These are phyloP conservation scores for Drosophila birchii DNA, from an alignment of 2,888 invertebrate genomes.

Conservation along the genomic window DNA sequence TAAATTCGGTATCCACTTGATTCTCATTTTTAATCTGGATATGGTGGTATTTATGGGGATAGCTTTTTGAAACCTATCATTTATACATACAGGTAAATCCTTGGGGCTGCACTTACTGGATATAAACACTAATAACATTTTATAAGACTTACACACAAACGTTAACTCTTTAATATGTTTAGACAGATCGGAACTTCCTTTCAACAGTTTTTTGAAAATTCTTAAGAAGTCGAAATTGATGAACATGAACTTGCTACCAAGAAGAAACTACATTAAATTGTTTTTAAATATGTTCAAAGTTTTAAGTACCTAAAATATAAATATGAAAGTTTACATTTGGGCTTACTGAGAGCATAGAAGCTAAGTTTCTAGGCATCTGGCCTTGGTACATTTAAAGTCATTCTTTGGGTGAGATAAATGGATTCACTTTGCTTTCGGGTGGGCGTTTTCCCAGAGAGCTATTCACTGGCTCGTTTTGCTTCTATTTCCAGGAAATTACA, in stretches of 20 bases:
- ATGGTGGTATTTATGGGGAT: conserved; percentile 9
- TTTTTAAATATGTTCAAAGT: background rate
- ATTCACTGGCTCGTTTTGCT: background rate
- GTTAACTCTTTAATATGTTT: conserved; percentile 11
- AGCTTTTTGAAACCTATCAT: conserved; percentile 17
- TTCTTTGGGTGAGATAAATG: background rate
- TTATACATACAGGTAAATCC: background rate
- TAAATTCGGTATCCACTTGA: conserved; percentile 3
- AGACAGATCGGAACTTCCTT: background rate
- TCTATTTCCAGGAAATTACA: background rate
- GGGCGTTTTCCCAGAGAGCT: background rate
- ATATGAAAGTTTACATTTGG: background rate
- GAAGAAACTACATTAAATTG: background rate
- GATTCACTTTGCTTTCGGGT: background rate
- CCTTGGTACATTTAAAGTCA: background rate
- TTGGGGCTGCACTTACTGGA: background rate
- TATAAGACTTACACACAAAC: background rate
- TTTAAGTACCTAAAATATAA: background rate
- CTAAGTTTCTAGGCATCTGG: too few relatives aligned
- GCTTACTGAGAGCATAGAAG: background rate
- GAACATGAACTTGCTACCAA: background rate
- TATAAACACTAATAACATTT: conserved; percentile 1
- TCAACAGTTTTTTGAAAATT: background rate
- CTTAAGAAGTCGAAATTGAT: background rate
- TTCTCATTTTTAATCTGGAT: conserved; percentile 19